Evolutionary conservation across 35 echinoderm and acorn worm genomes (phyloP).

Genomic region (Ophiothrix spiculata): DNA sequence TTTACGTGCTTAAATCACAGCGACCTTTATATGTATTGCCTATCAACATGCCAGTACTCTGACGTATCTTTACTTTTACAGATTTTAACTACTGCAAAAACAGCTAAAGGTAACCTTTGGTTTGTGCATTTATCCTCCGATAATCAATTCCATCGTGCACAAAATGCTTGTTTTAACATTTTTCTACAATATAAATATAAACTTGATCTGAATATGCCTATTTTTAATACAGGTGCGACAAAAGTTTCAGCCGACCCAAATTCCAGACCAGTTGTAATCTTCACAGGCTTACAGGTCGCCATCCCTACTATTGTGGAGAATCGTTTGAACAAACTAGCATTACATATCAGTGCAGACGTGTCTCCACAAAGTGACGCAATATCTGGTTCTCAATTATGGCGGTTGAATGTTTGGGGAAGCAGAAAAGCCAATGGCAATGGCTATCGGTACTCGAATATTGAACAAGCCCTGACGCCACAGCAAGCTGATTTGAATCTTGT

Average conservation of each 20-base stretch:
- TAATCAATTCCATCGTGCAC: too few species aligned
- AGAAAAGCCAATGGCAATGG: not conserved
- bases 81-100: too few species aligned
- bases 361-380: not conserved
- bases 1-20: too few species aligned
- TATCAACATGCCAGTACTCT: too few species aligned
- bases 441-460: not conserved
- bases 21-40: too few species aligned
- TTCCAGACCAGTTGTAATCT: not conserved
- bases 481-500: not conserved
- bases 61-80: too few species aligned
- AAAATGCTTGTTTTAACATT: too few species aligned
- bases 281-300: not conserved
- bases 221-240: not conserved
- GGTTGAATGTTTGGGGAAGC: not conserved
- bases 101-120: too few species aligned
- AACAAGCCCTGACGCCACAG: not conserved
- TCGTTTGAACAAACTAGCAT: not conserved
- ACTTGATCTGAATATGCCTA: too few species aligned
- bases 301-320: not conserved
- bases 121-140: too few species aligned
- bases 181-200: too few species aligned
- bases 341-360: not conserved
- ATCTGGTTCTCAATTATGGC: not conserved
- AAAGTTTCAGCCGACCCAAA: not conserved